Evolutionary conservation across 2,113 vertebrate genomes (phyloP), one percentile per base, ranked within the genome.

Genomic region (Astatoreochromis straeleni): DNA sequence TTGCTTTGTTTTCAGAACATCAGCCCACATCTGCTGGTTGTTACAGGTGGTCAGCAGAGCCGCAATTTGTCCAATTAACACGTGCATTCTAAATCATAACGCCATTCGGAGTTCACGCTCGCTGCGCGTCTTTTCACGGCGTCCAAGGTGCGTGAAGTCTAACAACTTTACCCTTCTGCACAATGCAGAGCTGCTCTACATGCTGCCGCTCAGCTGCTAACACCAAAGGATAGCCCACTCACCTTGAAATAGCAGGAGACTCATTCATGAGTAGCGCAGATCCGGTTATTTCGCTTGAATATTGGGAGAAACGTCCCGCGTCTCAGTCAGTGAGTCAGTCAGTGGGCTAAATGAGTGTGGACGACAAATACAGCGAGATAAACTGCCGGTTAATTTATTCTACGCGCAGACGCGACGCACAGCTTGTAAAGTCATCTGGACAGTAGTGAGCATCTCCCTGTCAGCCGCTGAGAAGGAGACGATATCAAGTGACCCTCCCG

Each of bases 231-330:
- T 19, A n/a, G 33, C 73, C 21, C 16, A 90, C 95, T 95, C 94
- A 96, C 95, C 94, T 95, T 94, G 90, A 90, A 79, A 92, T 10
- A 73, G 80, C 88, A 88, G 80, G 60, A 90, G 87, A 88, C 82
- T 88, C 92, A 87, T 90, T 93, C 92, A 90, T 81, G 86, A 90
- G 70, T 3, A 60, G 88, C 47, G 19, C 79, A 13, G 89, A 80
- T 91, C 90, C 86, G 38, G 24, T 85, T 47, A 47, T 88, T 83
- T 86, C 58, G 19, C 33, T 9, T 70, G 73, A 26, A 21, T 89
- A 80, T 33, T 13, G 16, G 16, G 8, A 47, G 87, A 21, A 81
- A 57, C 47, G 87, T 92, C 87, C 88, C 83, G 70, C 42, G 65
- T 53, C 35, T 19, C 51, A 55, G 80, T 45, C 91, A 40, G 65